These are phyloP conservation scores for Vesta saturnalis DNA, from an alignment of 2,888 invertebrate genomes.

Conservation along the genomic window DNA sequence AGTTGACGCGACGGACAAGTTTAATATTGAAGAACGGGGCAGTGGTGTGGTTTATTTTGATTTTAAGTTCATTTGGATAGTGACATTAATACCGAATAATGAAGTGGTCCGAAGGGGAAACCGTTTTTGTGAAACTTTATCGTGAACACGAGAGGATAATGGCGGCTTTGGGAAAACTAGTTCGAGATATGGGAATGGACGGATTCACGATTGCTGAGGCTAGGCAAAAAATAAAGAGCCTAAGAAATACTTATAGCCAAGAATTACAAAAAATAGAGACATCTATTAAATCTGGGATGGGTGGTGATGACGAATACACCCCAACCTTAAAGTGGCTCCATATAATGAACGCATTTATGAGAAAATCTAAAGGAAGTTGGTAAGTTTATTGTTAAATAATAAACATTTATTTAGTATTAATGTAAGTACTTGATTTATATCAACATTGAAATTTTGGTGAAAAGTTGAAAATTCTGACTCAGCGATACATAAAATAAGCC, in stretches of 20 bases:
- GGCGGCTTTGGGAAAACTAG: conserved; percentile 2
- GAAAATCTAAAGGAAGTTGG: too few relatives aligned
- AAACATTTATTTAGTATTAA: too few relatives aligned
- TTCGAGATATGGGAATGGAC: conserved; percentile 3
- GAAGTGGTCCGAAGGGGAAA: not conserved
- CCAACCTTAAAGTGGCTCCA: not conserved
- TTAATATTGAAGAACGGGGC: conserved; percentile 7
- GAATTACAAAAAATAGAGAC: conserved; percentile 3
- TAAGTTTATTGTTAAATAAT: too few relatives aligned
- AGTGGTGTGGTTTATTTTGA: not conserved
- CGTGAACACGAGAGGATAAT: not conserved
- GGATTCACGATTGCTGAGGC: not conserved
- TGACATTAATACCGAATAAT: too few relatives aligned
- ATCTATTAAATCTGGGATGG: not conserved
- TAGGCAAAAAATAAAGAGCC: not conserved
- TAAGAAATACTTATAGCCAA: conserved; percentile 11
- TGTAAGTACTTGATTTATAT: too few relatives aligned
- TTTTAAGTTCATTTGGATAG: not conserved
- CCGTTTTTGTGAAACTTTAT: conserved; percentile 1
- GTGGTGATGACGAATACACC: not conserved
- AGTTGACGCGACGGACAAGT: not conserved
- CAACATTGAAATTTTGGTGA: too few relatives aligned
- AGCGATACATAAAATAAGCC: too few relatives aligned
- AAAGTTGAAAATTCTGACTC: too few relatives aligned
- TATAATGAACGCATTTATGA: not conserved